These are phyloP conservation scores for Chiroxiphia lanceolata DNA, from an alignment of 2,797 vertebrate genomes.

Conservation along the genomic window DNA sequence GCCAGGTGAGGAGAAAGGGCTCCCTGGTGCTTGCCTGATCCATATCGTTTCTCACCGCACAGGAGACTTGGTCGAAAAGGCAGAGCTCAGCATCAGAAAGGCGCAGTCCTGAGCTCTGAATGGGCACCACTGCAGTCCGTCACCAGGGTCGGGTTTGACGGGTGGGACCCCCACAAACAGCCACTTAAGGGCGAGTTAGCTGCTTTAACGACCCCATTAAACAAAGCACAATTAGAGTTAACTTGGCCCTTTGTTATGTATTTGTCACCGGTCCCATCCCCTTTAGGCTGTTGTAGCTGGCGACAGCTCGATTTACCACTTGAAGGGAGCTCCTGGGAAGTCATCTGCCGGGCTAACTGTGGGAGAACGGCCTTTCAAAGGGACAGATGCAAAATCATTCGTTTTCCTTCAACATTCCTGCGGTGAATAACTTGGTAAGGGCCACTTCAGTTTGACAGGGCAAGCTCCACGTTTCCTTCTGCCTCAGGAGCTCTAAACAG, in stretches of 20 bases:
- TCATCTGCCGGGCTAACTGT: not conserved
- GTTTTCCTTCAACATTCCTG: not conserved
- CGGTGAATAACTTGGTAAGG: not conserved
- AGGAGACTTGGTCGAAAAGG: not conserved
- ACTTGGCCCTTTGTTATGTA: not conserved
- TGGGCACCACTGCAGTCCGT: not conserved
- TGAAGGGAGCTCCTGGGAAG: not conserved
- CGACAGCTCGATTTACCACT: not conserved
- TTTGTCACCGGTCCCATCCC: not conserved
- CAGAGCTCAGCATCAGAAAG: not conserved
- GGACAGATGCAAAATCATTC: not conserved
- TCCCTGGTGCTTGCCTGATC: not conserved
- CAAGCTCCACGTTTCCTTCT: not conserved
- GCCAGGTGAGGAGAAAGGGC: not conserved
- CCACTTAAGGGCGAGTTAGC: not conserved
- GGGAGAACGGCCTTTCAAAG: not conserved
- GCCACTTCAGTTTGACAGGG: not conserved
- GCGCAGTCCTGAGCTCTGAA: not conserved
- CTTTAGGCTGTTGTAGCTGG: not conserved
- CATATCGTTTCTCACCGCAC: not conserved
- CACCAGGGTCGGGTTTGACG: not conserved
- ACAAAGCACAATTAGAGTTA: not conserved
- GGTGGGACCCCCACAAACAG: not conserved
- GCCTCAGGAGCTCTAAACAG: not conserved
- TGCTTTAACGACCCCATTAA: not conserved